These are phyloP conservation scores for Aphis gossypii DNA, from an alignment of 1,140 invertebrate species.

Conservation along the genomic window DNA sequence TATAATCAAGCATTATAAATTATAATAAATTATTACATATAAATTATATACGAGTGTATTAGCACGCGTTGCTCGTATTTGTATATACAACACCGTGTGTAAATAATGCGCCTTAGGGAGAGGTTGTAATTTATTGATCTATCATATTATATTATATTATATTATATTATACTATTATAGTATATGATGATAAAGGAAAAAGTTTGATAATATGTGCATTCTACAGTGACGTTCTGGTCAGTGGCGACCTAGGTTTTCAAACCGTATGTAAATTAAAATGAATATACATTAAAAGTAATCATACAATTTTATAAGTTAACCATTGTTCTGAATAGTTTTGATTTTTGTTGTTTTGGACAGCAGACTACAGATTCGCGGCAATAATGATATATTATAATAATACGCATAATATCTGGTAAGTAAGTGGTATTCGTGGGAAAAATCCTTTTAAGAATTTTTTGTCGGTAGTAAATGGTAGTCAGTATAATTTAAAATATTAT, in stretches of 20 bases:
- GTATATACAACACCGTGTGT: neutral
- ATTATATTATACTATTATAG: neutral
- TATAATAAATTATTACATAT: neutral
- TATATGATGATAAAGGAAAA: neutral
- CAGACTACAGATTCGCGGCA: neutral
- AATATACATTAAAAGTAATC: neutral
- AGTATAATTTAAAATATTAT: neutral
- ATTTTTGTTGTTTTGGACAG: neutral
- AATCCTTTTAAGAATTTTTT: too few species aligned
- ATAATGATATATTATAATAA: too few species aligned
- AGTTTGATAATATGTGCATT: neutral
- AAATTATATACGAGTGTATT: neutral
- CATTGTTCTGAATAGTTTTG: neutral
- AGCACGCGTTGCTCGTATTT: neutral
- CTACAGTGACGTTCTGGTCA: neutral
- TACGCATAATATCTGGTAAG: too few species aligned
- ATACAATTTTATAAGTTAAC: neutral
- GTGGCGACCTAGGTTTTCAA: neutral
- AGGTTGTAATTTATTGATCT: neutral
- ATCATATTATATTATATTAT: neutral
- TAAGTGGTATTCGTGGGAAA: neutral
- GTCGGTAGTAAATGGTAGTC: too few species aligned
- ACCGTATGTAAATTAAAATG: neutral
- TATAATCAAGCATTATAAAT: neutral
- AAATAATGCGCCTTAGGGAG: neutral